A percentile compares a stretch with the other conserved stretches of the same genome.
These are phyloP conservation scores for Myotis yumanensis DNA, from an alignment of 2,113 vertebrate genomes.

Conservation along the genomic window DNA sequence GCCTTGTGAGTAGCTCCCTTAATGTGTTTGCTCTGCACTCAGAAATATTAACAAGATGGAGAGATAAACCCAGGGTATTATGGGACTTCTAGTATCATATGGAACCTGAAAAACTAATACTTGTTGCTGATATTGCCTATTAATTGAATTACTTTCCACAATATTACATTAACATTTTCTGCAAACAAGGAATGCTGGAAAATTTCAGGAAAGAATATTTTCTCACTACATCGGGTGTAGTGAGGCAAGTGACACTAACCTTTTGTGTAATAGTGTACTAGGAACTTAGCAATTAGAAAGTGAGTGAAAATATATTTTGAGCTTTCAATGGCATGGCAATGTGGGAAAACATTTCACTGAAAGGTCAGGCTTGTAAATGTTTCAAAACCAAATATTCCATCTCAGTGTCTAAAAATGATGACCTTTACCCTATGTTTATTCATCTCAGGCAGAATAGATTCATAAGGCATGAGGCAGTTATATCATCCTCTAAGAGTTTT, in stretches of 20 bases:
- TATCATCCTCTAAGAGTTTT: neutral
- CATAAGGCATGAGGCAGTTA: neutral
- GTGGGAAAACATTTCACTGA: constrained; percentile 28
- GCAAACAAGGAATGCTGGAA: neutral
- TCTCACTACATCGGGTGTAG: neutral
- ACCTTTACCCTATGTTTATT: constrained; percentile 37
- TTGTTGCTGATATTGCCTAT: neutral
- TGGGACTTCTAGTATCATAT: neutral
- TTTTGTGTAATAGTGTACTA: neutral
- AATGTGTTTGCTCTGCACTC: neutral
- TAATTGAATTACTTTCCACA: neutral
- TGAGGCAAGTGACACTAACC: neutral
- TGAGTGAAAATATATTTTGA: neutral
- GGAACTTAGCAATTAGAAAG: constrained; percentile 15
- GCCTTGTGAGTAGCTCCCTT: neutral
- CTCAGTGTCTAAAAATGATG: neutral
- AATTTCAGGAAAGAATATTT: neutral
- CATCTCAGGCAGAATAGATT: neutral
- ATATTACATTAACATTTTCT: neutral
- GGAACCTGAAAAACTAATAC: neutral
- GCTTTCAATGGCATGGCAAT: neutral
- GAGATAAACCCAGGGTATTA: neutral
- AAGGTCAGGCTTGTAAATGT: constrained; percentile 56
- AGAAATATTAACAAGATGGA: neutral
- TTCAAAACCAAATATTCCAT: constrained; percentile 19